phyloP scores from a whole-genome alignment of 2,888 invertebrate genomes.

The Epiblema foenella region DNA sequence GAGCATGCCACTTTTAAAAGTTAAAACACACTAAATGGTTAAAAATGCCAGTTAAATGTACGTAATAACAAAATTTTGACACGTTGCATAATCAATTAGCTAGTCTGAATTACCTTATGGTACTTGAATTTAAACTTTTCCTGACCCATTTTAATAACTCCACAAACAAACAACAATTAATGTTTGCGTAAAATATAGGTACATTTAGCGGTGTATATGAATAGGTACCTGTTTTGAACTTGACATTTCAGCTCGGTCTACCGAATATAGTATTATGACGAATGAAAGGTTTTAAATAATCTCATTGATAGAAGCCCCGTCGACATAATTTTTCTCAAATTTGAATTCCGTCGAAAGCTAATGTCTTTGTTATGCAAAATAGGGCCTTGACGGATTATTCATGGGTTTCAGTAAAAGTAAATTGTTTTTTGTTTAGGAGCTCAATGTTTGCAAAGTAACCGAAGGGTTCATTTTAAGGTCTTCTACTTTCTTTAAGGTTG shows the following conservation, averaged over 20 bases:
- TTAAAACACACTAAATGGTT: too few relatives aligned
- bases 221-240: too few relatives aligned
- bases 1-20: too few relatives aligned
- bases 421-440: constrained; percentile 24
- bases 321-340: constrained; percentile 9
- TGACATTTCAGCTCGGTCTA: neutral
- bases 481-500: neutral
- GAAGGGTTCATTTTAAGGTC: neutral
- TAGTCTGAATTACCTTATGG: too few relatives aligned
- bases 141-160: too few relatives aligned
- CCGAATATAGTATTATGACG: neutral
- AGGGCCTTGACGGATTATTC: constrained; percentile 27
- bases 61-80: too few relatives aligned
- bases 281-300: constrained; percentile 2
- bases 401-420: constrained; percentile 21
- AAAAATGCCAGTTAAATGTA: too few relatives aligned
- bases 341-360: constrained; percentile 11
- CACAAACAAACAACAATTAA: too few relatives aligned
- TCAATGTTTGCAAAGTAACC: neutral
- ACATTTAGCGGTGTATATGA: neutral
- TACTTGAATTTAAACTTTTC: too few relatives aligned
- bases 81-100: too few relatives aligned
- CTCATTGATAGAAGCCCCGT: neutral
- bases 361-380: constrained; percentile 29
- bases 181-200: too few relatives aligned